Evolutionary conservation across 30 jellyfish, hydroid and myxozoan genomes (phyloP), one percentile per base, ranked within the genome.

Genomic region (Pseudorhiza aurosa): DNA sequence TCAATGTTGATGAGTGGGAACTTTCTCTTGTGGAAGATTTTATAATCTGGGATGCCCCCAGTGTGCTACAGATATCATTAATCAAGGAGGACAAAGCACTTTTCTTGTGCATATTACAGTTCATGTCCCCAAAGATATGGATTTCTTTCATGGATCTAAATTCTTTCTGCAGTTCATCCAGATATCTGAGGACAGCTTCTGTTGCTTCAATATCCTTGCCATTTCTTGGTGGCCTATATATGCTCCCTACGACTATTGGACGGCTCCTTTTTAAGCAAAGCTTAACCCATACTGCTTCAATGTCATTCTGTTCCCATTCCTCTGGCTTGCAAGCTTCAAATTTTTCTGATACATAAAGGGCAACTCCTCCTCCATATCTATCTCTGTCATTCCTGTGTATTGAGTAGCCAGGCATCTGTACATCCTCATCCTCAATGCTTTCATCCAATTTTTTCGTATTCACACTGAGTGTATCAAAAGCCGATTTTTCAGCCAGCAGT

Each of bases 1-100:
- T 72, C 57, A 45, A 50, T 45, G 87, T 44, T 8, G 67, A 28
- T 55, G 83, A 58, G n/a, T 56, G 65, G 30, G 70, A 1, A 55
- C 85, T 75, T 30, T 25, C 65, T 55, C 87, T 68, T 24, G 86
- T 75, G 10, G 83, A 30, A 11, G 44, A 25, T 45, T 56, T 75
- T 55, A 75, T 75, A 8, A 75, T 55, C 53, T 75, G 85, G 0
- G 69, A 56, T 56, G 69, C 69, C 69, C 15, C 69, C 69, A 56
- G 69, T 56, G 69, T 56, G 69, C 31, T 56, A 11, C 69, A 56
- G 35, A 56, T 56, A 56, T 56, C 2, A 56, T 32, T 53, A 0
- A 53, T 36, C 37, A 53, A 22, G 19, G 0, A 21, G 10, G 81
- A 39, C 81, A 37, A 35, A 28, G 65, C 64, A 37, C 22, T 67